Percentiles rank a stretch among this genome's conserved stretches.
Conservation (phyloP, 2,113 vertebrate species). For the Oryzias celebensis region DNA sequence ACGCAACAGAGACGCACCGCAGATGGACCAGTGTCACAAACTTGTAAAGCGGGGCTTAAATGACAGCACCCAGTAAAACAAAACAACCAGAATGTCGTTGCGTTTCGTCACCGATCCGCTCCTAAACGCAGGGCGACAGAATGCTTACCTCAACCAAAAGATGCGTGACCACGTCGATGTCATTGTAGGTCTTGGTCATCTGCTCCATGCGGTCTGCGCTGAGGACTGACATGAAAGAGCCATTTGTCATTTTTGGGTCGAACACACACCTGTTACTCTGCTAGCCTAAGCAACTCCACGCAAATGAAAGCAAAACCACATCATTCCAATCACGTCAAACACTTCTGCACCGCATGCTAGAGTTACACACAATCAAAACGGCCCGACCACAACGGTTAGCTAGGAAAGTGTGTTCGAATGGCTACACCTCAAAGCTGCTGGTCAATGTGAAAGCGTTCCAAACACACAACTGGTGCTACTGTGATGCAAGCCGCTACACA, state of each 20-base stretch:
- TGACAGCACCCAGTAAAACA: no score
- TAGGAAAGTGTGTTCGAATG: not conserved
- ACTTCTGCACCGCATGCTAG: constrained; percentile 14
- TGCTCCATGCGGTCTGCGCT: constrained; percentile 84
- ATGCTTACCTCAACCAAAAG: constrained; percentile 88
- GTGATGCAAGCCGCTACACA: constrained; percentile 20
- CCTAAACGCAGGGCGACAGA: accelerated
- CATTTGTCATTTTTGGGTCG: not conserved
- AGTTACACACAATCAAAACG: not conserved
- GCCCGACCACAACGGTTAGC: constrained; percentile 39
- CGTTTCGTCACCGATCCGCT: no score
- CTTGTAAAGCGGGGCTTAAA: no score
- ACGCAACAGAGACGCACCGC: no score
- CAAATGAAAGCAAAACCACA: not conserved
- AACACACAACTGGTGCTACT: constrained; percentile 5
- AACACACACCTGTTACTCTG: not conserved
- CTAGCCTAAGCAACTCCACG: constrained; percentile 4
- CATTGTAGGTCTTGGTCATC: constrained; percentile 89
- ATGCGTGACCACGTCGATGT: constrained; percentile 90
- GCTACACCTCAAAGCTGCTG: constrained; percentile 34
- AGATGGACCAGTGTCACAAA: no score
- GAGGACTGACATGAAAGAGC: constrained; percentile 79
- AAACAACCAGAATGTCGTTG: no score
- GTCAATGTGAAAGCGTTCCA: constrained; percentile 23
- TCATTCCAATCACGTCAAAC: constrained; percentile 1